Evolutionary conservation across 1,140 invertebrate genomes (phyloP), one percentile per base, ranked within the genome.

Genomic region (Varroa destructor): DNA sequence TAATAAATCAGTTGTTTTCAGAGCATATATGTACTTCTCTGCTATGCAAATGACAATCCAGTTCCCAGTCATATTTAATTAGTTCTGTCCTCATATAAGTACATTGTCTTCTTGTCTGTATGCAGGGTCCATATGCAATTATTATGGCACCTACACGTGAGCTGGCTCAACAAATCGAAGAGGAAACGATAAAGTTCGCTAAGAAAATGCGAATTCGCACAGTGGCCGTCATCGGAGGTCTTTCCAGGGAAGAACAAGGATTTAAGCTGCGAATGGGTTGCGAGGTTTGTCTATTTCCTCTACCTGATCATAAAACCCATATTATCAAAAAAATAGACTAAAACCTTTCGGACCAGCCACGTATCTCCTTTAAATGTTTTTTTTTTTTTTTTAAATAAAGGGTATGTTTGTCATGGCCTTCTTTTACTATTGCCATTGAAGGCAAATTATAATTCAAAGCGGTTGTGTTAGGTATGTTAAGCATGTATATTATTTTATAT

Each of bases 141-240:
- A 99, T 99, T 78, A 83, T 99, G 78, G 95, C 97, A 0, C 97
- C 97, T 0, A 99, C 97, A 61, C 87, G 96, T 81, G 97, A 99
- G 80, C 87, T 99, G 81, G 97, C 97, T 0, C 95, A 99, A 78
- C 97, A 99, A 81, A 99, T 99, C 77, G 96, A 99, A 82, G 95
- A 99, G 81, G 97, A 99, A 82, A 94, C 93, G 0, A 89, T 89
- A 72, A 99, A 97, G 81, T 99, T 99, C 84, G 96, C 94, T 40
- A 86, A 90, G 75, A 89, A 89, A 2, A 82, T 99, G 6, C 93
- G 91, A 42, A 96, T 99, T 64, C 85, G 93, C 72, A 97, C 94
- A 43, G 95, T 99, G 0, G 92, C 97, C 6, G 91, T 99, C 55
- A 97, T 99, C 74, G 97, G 97, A 79, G 96, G 96, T 76, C 81